Evolutionary conservation across 2,797 vertebrate species (phyloP).

Genomic region (Nothura maculosa): DNA sequence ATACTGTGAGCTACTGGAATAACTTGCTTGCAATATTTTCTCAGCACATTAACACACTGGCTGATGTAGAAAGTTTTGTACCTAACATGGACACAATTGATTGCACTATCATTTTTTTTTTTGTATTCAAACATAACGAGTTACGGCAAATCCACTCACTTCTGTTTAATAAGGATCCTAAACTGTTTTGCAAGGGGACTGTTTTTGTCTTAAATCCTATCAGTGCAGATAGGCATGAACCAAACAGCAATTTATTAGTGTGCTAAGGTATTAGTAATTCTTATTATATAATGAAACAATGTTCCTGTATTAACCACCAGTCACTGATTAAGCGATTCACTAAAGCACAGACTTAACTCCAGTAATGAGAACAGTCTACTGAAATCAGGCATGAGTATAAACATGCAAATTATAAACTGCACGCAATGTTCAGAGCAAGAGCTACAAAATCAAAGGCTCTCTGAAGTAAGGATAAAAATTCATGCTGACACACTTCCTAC

Average conservation of each 20-base stretch:
- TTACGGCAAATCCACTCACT: neutral
- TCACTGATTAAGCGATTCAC: neutral
- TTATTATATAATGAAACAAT: constrained; percentile 47
- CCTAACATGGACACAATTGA: neutral
- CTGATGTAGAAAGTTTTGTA: neutral
- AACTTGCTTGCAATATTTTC: neutral
- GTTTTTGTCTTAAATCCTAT: constrained; percentile 43
- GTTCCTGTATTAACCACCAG: neutral
- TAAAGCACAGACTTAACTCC: constrained; percentile 24
- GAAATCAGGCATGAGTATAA: constrained; percentile 5
- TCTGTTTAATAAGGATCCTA: constrained; percentile 4
- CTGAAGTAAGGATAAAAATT: neutral
- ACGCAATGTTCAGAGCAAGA: neutral
- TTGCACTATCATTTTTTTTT: neutral
- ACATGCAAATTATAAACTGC: neutral
- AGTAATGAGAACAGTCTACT: constrained; percentile 12
- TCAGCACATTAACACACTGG: fast-evolving
- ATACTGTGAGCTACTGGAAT: neutral
- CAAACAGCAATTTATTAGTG: constrained; percentile 49
- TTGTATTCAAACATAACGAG: constrained; percentile 15
- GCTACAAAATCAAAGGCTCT: neutral
- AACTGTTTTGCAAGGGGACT: neutral
- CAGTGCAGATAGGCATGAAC: constrained; percentile 59
- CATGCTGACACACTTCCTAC: neutral
- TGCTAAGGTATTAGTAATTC: constrained; percentile 25